Evolutionary conservation across 2,113 vertebrate species (phyloP).

Genomic region (Halcyon malimbica): DNA sequence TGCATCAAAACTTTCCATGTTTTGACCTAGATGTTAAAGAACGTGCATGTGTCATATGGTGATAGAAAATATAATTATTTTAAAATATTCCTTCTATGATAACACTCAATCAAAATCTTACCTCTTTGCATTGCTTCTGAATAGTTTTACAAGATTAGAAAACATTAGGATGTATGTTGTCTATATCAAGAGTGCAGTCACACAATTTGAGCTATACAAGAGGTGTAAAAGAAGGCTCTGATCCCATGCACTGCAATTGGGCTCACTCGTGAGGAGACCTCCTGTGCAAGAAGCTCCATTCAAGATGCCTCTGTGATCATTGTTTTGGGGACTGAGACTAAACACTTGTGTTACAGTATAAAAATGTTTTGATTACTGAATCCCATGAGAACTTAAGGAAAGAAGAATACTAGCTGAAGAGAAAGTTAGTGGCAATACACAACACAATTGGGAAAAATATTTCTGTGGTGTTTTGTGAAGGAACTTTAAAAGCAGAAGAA

Average conservation of each 20-base stretch:
- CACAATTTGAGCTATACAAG: background rate
- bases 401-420: constrained; percentile 12
- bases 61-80: background rate
- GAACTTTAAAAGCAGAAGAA: constrained; percentile 67
- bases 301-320: background rate
- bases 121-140: background rate
- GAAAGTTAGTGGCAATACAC: constrained; percentile 13
- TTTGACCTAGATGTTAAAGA: background rate
- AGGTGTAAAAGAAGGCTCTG: background rate
- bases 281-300: background rate
- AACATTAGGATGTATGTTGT: background rate
- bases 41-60: too few relatives aligned
- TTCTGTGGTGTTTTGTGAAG: constrained; percentile 55
- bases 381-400: constrained; percentile 48
- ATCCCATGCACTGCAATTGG: fast-evolving
- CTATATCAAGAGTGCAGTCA: background rate
- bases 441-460: constrained; percentile 31
- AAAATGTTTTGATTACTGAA: background rate
- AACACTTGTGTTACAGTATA: background rate
- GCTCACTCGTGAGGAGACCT: background rate
- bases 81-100: background rate
- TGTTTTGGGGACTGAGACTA: background rate
- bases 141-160: background rate
- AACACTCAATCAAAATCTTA: background rate
- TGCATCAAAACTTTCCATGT: background rate